phyloP scores from a whole-genome alignment of 2,888 invertebrate species.

The Andrena minutula region DNA sequence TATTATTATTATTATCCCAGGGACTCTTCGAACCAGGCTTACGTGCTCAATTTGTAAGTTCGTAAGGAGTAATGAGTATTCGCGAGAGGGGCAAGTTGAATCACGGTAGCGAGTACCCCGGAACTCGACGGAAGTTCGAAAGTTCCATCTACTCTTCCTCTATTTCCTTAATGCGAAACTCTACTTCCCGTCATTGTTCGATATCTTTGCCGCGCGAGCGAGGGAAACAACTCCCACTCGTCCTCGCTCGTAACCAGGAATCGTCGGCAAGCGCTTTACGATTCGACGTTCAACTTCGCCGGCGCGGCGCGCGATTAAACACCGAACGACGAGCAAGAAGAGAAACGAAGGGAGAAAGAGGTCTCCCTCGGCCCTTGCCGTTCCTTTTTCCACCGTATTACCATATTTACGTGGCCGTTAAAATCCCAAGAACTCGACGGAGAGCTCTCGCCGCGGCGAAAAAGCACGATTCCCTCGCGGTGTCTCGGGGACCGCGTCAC shows the following conservation, averaged over 20 bases:
- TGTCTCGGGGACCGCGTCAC: background rate
- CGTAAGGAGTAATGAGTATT: constrained; percentile 63
- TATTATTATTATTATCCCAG: constrained; percentile 45
- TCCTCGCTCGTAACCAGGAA: constrained; percentile 56
- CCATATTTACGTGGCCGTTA: constrained; percentile 29
- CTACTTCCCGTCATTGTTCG: constrained; percentile 64
- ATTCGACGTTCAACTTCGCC: constrained; percentile 43
- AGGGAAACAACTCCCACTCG: constrained; percentile 56
- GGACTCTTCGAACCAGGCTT: constrained; percentile 47
- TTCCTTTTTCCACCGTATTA: constrained; percentile 14
- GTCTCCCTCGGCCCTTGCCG: background rate
- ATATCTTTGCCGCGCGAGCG: constrained; percentile 62
- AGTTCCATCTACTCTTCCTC: constrained; percentile 54
- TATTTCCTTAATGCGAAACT: constrained; percentile 68
- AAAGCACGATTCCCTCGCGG: background rate
- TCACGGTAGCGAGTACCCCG: constrained; percentile 58
- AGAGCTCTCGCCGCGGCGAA: background rate
- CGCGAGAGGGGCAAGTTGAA: constrained; percentile 58
- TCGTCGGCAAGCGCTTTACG: constrained; percentile 46
- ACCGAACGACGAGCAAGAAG: background rate
- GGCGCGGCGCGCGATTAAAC: constrained; percentile 45
- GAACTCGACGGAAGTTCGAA: constrained; percentile 64
- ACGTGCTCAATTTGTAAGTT: constrained; percentile 66
- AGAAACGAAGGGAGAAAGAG: background rate
- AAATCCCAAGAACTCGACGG: constrained; percentile 1